Evolutionary conservation across 2,113 vertebrate genomes (phyloP).

Genomic region (Perca schrenkii): DNA sequence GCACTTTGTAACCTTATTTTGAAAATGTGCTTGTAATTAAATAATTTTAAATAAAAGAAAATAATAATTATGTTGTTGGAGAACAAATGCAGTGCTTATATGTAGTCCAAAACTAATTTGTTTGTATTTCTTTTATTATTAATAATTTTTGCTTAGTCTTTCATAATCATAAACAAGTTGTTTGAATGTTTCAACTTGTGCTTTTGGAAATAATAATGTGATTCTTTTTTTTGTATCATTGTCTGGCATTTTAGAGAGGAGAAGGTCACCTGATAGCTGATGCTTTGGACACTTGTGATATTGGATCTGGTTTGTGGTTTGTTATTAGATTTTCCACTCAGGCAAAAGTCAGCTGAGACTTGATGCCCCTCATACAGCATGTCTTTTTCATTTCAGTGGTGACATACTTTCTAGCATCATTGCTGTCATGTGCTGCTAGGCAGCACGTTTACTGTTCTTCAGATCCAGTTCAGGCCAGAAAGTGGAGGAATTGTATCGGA

Average conservation of each 20-base stretch:
- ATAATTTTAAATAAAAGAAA: too few species aligned
- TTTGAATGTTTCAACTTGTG: background rate
- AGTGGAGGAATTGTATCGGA: background rate
- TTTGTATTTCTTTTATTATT: background rate
- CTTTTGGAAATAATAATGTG: background rate
- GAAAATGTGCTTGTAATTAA: background rate
- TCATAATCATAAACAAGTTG: background rate
- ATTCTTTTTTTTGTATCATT: too few species aligned
- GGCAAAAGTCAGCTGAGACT: constrained; percentile 72
- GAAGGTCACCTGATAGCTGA: constrained; percentile 38
- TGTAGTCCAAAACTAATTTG: background rate
- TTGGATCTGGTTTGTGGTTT: background rate
- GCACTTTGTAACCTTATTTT: background rate
- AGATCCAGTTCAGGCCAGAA: background rate
- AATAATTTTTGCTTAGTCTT: background rate
- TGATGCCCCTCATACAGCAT: background rate
- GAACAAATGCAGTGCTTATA: background rate
- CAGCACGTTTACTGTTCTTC: background rate
- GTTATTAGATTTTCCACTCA: constrained; percentile 70
- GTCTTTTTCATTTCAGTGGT: constrained; percentile 1
- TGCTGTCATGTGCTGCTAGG: constrained; percentile 8
- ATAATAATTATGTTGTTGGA: background rate
- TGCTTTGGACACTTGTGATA: constrained; percentile 53
- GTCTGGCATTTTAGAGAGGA: background rate
- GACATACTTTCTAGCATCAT: background rate